Evolutionary conservation across 1,140 invertebrate genomes (phyloP).

Genomic region (Drosophila mayri): DNA sequence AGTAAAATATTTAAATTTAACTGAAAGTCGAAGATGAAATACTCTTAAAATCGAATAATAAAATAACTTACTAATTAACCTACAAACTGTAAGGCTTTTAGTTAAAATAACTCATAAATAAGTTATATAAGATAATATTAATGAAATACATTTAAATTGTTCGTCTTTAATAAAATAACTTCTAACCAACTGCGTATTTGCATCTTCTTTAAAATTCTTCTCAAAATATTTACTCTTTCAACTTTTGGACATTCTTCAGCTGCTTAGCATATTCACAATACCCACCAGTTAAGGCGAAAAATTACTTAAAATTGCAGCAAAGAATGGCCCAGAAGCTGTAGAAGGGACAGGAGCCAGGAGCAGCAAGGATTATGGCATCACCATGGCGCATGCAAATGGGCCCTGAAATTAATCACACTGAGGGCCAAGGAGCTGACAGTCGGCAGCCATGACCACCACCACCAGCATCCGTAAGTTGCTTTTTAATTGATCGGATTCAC

Average conservation of each 20-base stretch:
- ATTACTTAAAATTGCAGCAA: slow-evolving; percentile 64
- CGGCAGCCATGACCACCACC: slow-evolving; percentile 29
- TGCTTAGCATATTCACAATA: slow-evolving; percentile 30
- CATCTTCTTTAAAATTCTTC: neutral
- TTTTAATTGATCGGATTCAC: slow-evolving; percentile 69
- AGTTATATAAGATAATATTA: neutral
- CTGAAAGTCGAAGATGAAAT: slow-evolving; percentile 5
- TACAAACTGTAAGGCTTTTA: too few relatives aligned
- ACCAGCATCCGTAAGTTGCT: slow-evolving; percentile 50
- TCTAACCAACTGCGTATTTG: neutral
- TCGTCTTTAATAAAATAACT: too few relatives aligned
- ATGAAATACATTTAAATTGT: neutral
- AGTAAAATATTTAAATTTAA: slow-evolving; percentile 1
- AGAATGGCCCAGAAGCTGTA: slow-evolving; percentile 14
- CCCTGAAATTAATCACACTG: slow-evolving; percentile 74
- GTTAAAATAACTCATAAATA: too few relatives aligned
- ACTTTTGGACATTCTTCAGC: neutral
- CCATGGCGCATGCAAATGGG: slow-evolving; percentile 65
- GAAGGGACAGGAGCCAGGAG: slow-evolving; percentile 29
- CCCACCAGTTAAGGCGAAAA: slow-evolving; percentile 52
- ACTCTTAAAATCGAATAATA: neutral
- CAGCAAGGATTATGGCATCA: slow-evolving; percentile 73
- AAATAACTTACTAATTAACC: neutral
- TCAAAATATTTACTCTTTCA: neutral
- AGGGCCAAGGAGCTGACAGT: slow-evolving; percentile 32